phyloP scores from a whole-genome alignment of 2,797 vertebrate species.

The Ptychadena robeensis region DNA sequence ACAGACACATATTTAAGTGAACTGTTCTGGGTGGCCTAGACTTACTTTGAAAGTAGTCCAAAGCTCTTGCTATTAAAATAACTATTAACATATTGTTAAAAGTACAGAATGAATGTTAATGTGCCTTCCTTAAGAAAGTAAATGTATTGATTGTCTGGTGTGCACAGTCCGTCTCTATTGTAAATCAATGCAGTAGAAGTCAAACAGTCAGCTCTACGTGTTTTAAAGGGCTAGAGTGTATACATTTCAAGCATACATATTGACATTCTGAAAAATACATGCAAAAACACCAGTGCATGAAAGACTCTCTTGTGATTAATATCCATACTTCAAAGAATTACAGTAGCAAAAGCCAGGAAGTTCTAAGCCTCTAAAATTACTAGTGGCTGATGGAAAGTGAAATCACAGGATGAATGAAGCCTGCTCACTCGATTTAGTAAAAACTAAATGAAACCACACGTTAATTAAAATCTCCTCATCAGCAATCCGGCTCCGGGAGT shows the following conservation, averaged over 20 bases:
- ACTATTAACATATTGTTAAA: conserved; percentile 32
- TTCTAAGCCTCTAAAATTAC: conserved; percentile 33
- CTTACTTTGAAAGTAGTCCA: conserved; percentile 16
- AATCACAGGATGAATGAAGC: conserved; percentile 51
- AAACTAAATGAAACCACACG: conserved; percentile 41
- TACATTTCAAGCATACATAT: conserved; percentile 31
- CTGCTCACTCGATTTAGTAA: conserved; percentile 29
- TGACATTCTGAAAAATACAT: conserved; percentile 43
- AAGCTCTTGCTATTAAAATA: background rate
- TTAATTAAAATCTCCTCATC: conserved; percentile 36
- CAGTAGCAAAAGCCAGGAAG: conserved; percentile 50
- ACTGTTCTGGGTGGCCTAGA: conserved; percentile 1
- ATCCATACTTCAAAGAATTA: conserved; percentile 49
- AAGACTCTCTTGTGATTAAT: conserved; percentile 45
- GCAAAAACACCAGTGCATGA: conserved; percentile 32
- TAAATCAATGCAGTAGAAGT: conserved; percentile 51
- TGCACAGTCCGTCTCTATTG: conserved; percentile 34
- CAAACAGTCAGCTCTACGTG: conserved; percentile 28
- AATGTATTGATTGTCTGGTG: conserved; percentile 54
- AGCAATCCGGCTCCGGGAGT: conserved; percentile 9
- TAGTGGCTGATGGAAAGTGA: conserved; percentile 48
- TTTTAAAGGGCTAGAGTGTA: conserved; percentile 44
- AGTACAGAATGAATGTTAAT: conserved; percentile 52
- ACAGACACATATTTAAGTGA: background rate
- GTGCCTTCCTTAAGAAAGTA: conserved; percentile 38